phyloP scores from a whole-genome alignment of 2,797 vertebrate species.

The Urophycis tenuis region DNA sequence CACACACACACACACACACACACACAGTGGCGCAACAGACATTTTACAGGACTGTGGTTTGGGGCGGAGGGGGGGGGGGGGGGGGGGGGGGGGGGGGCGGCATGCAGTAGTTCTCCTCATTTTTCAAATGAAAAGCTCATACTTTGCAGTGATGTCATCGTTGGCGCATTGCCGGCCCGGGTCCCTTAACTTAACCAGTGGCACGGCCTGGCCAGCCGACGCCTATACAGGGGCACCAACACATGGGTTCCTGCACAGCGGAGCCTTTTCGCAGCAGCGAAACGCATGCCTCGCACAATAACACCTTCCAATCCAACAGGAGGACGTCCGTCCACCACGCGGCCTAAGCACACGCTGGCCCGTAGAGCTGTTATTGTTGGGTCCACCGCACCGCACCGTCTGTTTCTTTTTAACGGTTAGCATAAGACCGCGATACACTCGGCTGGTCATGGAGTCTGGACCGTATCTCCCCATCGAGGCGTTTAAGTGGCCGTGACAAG shows the following conservation, averaged over 20 bases:
- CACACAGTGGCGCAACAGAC: neutral
- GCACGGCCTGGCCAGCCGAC: conserved; percentile 41
- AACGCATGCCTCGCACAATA: conserved; percentile 66
- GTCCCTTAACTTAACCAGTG: conserved; percentile 68
- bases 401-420: neutral
- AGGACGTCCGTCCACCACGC: neutral
- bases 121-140: too few species aligned
- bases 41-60: conserved; percentile 26
- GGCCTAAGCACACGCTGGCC: neutral
- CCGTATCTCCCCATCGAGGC: conserved; percentile 8
- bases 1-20: neutral
- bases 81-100: conserved; percentile 31
- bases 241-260: conserved; percentile 65
- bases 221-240: conserved; percentile 9
- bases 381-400: neutral
- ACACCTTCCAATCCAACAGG: neutral
- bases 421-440: neutral
- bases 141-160: conserved; percentile 80
- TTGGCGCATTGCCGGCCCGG: conserved; percentile 75
- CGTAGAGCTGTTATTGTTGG: neutral
- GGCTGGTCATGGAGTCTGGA: conserved; percentile 2
- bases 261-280: conserved; percentile 58
- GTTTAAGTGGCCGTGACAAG: conserved; percentile 29
- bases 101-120: too few species aligned
- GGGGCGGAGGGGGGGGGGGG: conserved; percentile 26